Conservation (phyloP, 2,888 invertebrate species). For the Eupithecia centaureata region DNA sequence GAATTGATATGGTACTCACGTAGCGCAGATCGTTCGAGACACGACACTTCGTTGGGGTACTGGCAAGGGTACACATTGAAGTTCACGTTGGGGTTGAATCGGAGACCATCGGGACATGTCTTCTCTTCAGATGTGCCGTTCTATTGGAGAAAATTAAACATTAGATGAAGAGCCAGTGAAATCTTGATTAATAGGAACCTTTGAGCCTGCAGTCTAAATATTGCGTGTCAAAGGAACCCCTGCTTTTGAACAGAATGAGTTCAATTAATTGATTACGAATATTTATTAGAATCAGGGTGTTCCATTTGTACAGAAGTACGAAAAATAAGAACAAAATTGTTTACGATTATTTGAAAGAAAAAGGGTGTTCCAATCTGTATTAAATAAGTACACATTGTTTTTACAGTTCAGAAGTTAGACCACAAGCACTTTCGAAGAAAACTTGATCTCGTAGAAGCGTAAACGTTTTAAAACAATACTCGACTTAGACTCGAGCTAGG, state of each 20-base stretch:
- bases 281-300: neutral
- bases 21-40: slow-evolving; percentile 86
- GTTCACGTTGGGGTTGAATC: slow-evolving; percentile 89
- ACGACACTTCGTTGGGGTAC: slow-evolving; percentile 92
- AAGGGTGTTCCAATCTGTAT: neutral
- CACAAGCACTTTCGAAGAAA: neutral
- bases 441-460: neutral
- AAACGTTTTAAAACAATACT: neutral
- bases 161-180: neutral
- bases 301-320: neutral
- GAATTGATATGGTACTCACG: slow-evolving; percentile 62
- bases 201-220: neutral
- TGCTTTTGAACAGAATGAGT: neutral
- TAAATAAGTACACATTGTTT: neutral
- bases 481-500: neutral
- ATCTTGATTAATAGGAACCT: neutral
- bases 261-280: too few species aligned
- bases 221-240: neutral
- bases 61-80: slow-evolving; percentile 90
- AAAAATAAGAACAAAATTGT: too few species aligned
- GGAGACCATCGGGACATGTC: slow-evolving; percentile 91
- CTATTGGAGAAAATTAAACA: slow-evolving; percentile 49
- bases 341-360: too few species aligned
- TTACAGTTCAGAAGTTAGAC: neutral
- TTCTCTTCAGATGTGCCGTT: slow-evolving; percentile 90